Evolutionary conservation across 2,888 invertebrate genomes (phyloP).

Genomic region (Oeneis ivallda): DNA sequence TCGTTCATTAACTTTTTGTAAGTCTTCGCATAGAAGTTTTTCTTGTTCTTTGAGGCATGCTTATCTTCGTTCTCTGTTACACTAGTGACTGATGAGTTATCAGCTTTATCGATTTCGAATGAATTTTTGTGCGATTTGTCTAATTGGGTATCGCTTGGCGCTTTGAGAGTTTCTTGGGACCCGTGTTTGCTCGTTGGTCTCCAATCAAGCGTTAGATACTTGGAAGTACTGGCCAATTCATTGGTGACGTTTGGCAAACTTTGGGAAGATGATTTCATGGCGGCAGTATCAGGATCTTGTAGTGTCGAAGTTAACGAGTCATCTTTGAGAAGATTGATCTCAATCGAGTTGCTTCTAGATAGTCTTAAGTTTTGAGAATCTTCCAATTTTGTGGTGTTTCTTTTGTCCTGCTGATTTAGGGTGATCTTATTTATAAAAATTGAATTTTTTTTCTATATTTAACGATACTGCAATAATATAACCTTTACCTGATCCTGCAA

Average conservation of each 20-base stretch:
- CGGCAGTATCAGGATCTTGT: too few relatives aligned
- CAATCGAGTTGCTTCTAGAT: not conserved
- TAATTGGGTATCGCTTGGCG: constrained; percentile 11
- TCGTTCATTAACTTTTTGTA: constrained; percentile 24
- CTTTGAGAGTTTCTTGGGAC: constrained; percentile 20
- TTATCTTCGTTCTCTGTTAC: not conserved
- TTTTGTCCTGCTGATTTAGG: constrained; percentile 3
- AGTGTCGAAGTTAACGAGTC: not conserved
- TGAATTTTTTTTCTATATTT: too few relatives aligned
- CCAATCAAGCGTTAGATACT: constrained; percentile 15
- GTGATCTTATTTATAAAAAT: too few relatives aligned
- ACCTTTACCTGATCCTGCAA: too few relatives aligned
- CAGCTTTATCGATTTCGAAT: not conserved
- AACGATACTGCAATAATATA: too few relatives aligned
- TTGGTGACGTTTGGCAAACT: constrained; percentile 26
- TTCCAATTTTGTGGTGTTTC: not conserved
- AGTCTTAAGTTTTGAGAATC: not conserved
- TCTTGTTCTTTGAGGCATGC: constrained; percentile 9
- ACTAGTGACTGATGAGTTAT: constrained; percentile 7
- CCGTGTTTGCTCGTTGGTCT: not conserved
- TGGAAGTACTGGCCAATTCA: constrained; percentile 20
- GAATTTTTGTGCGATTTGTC: not conserved
- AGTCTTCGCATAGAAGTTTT: constrained; percentile 32
- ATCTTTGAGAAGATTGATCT: not conserved
- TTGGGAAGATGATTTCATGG: not conserved